Conservation (phyloP, 2,797 vertebrate species). For the Acanthornis magna region DNA sequence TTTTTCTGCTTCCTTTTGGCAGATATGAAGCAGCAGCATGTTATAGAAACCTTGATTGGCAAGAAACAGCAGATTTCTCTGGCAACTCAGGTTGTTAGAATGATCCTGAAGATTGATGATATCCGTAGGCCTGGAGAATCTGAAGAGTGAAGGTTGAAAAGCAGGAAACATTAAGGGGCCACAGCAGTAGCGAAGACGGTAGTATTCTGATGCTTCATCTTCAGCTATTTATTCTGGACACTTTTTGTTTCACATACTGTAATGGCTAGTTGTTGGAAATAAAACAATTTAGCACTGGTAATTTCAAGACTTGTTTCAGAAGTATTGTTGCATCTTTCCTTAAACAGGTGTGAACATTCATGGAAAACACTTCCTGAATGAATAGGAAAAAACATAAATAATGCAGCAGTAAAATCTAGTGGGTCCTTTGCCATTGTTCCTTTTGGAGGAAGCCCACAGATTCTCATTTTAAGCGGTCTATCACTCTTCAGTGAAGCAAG, state of each 20-base stretch:
- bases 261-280: conserved; percentile 72
- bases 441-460: background rate
- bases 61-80: conserved; percentile 98
- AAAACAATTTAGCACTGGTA: conserved; percentile 67
- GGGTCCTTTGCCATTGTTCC: background rate
- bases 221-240: conserved; percentile 85
- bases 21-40: conserved; percentile 98
- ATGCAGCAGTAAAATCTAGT: background rate
- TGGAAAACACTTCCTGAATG: background rate
- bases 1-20: conserved; percentile 1
- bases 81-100: conserved; percentile 95
- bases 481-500: background rate
- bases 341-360: background rate
- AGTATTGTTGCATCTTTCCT: background rate
- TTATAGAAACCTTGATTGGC: conserved; percentile 96
- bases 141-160: conserved; percentile 81
- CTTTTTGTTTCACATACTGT: conserved; percentile 70
- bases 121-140: conserved; percentile 91
- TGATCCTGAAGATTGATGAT: conserved; percentile 99
- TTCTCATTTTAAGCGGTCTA: background rate
- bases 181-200: conserved; percentile 33
- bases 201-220: conserved; percentile 43
- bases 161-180: background rate
- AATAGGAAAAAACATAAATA: background rate
- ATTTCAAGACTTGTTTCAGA: conserved; percentile 1